Percentiles rank a stretch among this genome's conserved stretches.
Conservation (phyloP, 2,888 invertebrate genomes). For the Rhaphigaster nebulosa region DNA sequence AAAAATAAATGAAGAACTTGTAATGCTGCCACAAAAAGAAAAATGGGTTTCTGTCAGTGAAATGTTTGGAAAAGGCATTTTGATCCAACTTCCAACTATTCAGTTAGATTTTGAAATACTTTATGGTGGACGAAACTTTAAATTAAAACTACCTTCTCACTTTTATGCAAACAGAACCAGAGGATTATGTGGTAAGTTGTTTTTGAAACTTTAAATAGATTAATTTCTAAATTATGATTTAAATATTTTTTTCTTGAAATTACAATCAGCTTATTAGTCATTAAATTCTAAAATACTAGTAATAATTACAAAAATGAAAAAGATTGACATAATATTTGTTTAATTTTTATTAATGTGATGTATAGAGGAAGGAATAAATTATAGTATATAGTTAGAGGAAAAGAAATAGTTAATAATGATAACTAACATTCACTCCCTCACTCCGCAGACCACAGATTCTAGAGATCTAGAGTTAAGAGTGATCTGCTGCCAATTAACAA, state of each 20-base stretch:
- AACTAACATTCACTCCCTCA: no score
- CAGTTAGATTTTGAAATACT: conserved; percentile 77
- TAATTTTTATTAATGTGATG: no score
- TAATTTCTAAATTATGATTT: neutral
- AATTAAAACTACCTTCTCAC: conserved; percentile 80
- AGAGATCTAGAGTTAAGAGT: no score
- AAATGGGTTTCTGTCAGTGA: conserved; percentile 76
- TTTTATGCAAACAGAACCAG: conserved; percentile 80
- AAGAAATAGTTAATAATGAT: no score
- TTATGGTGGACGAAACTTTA: conserved; percentile 69
- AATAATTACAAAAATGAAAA: no score
- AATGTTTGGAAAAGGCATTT: conserved; percentile 75
- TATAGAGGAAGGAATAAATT: no score
- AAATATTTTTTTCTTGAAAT: neutral
- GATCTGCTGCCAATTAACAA: no score
- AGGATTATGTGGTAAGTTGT: conserved; percentile 80
- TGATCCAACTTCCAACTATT: conserved; percentile 76
- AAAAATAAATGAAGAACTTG: conserved; percentile 54
- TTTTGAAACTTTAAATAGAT: neutral
- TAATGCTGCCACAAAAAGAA: conserved; percentile 66
- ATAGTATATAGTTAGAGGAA: no score
- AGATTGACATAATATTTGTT: no score
- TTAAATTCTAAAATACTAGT: neutral
- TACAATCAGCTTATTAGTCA: neutral
- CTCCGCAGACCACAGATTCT: no score